phyloP scores from a whole-genome alignment of 2,797 vertebrate species.

The Anas bahamensis region DNA sequence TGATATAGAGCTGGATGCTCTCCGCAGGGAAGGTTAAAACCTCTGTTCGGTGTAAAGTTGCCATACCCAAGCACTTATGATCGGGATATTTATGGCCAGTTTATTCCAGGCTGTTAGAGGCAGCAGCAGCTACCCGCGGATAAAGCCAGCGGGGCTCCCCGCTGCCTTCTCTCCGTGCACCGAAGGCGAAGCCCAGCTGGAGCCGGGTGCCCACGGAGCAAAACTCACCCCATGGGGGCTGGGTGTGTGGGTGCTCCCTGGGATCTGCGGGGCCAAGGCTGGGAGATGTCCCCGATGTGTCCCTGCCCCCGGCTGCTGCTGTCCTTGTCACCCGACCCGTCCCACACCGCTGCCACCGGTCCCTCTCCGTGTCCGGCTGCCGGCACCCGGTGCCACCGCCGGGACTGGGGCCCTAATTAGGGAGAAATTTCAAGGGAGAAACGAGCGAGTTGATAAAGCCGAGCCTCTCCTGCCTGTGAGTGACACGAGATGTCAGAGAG shows the following conservation, averaged over 20 bases:
- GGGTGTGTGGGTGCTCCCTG: accelerated
- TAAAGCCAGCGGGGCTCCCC: conserved; percentile 47
- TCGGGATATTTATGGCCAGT: conserved; percentile 70
- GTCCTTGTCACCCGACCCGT: not conserved
- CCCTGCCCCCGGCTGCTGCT: not conserved
- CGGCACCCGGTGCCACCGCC: not conserved
- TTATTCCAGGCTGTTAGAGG: conserved; percentile 71
- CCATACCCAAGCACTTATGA: conserved; percentile 66
- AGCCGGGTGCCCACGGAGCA: not conserved
- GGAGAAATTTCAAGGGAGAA: conserved; percentile 62
- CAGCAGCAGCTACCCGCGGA: conserved; percentile 59
- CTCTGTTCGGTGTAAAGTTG: conserved; percentile 69
- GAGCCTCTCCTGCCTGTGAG: conserved; percentile 47
- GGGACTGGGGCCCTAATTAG: conserved; percentile 59
- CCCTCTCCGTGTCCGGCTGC: not conserved
- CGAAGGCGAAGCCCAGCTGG: not conserved
- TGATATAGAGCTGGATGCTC: conserved; percentile 53
- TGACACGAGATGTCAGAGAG: conserved; percentile 66
- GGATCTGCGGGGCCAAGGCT: not conserved
- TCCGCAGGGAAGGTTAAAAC: conserved; percentile 68
- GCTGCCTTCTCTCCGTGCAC: not conserved
- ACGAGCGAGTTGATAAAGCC: conserved; percentile 39
- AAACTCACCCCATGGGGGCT: accelerated
- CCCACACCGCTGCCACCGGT: accelerated
- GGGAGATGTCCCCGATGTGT: not conserved